A percentile compares a stretch with the other conserved stretches of the same genome.
Evolutionary conservation across 2,888 invertebrate genomes (phyloP).

Genomic region (Mesodorylaimus sp.): DNA sequence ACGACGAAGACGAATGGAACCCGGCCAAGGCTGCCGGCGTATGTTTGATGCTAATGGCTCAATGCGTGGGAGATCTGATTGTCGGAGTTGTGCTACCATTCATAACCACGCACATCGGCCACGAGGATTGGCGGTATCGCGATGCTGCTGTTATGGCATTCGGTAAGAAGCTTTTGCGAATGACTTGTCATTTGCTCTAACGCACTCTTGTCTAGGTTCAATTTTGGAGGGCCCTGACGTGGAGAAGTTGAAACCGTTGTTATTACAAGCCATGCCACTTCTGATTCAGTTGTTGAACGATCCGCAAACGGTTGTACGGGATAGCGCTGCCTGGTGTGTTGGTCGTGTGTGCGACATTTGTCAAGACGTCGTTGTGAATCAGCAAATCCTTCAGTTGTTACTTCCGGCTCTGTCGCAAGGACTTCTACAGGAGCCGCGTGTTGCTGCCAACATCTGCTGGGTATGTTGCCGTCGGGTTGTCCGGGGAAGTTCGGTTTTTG

Average conservation of each 20-base stretch:
- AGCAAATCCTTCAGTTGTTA: slow-evolving; percentile 52
- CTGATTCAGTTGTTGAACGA: slow-evolving; percentile 88
- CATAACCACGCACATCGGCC: slow-evolving; percentile 79
- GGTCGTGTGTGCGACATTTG: slow-evolving; percentile 77
- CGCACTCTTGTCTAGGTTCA: slow-evolving; percentile 34
- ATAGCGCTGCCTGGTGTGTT: slow-evolving; percentile 95
- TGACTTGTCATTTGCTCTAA: background rate
- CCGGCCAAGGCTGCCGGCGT: slow-evolving; percentile 98
- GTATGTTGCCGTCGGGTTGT: slow-evolving; percentile 33
- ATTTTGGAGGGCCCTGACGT: slow-evolving; percentile 77
- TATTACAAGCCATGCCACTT: slow-evolving; percentile 88
- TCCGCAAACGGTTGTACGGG: slow-evolving; percentile 60
- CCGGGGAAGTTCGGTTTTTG: background rate
- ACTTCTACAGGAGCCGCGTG: slow-evolving; percentile 75
- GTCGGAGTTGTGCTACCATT: slow-evolving; percentile 89
- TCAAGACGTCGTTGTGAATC: slow-evolving; percentile 59
- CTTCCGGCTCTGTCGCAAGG: slow-evolving; percentile 44
- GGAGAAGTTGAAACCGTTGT: slow-evolving; percentile 66
- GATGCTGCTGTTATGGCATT: slow-evolving; percentile 99
- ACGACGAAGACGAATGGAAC: slow-evolving; percentile 98
- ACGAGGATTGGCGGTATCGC: slow-evolving; percentile 43
- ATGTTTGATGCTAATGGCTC: slow-evolving; percentile 86
- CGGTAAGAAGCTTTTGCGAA: slow-evolving; percentile 39
- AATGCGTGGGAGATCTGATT: slow-evolving; percentile 90
- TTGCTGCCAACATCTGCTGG: slow-evolving; percentile 98